Conservation (phyloP, 1,140 invertebrate species). For the Aporrectodea caliginosa region DNA sequence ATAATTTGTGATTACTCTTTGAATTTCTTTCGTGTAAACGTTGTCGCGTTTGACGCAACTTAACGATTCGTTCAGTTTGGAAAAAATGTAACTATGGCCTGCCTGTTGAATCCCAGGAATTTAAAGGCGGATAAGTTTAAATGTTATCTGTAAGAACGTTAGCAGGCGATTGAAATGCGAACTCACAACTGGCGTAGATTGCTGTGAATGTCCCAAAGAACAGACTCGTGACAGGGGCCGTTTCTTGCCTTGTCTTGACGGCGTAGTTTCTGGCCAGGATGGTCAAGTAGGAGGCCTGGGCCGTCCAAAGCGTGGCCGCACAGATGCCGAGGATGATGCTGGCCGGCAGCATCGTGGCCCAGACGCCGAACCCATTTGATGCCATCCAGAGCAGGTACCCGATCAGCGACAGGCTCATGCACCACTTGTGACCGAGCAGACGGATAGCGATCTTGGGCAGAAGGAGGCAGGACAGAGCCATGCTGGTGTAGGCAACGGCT, state of each 20-base stretch:
- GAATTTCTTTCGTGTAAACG: no score
- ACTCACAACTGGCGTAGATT: background rate
- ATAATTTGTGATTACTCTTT: no score
- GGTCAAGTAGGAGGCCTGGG: background rate
- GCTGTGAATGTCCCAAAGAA: background rate
- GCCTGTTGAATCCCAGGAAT: no score
- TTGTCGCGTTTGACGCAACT: no score
- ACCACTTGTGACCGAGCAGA: background rate
- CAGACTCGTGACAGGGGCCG: background rate
- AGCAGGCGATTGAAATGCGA: background rate
- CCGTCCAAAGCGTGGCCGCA: background rate
- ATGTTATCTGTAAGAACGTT: no score
- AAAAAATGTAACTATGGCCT: no score
- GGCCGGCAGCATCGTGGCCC: slow-evolving; percentile 9
- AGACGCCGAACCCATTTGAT: slow-evolving; percentile 4
- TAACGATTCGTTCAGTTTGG: no score
- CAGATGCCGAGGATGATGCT: background rate
- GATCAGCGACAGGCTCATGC: background rate
- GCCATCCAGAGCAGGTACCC: slow-evolving; percentile 8
- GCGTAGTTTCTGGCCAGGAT: slow-evolving; percentile 12
- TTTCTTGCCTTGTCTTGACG: background rate
- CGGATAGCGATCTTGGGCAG: slow-evolving; percentile 5
- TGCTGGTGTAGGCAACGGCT: background rate
- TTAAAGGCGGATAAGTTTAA: no score
- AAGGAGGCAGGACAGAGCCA: slow-evolving; percentile 9